Conservation (phyloP, 1,140 invertebrate species). For the Bombus superbus region DNA sequence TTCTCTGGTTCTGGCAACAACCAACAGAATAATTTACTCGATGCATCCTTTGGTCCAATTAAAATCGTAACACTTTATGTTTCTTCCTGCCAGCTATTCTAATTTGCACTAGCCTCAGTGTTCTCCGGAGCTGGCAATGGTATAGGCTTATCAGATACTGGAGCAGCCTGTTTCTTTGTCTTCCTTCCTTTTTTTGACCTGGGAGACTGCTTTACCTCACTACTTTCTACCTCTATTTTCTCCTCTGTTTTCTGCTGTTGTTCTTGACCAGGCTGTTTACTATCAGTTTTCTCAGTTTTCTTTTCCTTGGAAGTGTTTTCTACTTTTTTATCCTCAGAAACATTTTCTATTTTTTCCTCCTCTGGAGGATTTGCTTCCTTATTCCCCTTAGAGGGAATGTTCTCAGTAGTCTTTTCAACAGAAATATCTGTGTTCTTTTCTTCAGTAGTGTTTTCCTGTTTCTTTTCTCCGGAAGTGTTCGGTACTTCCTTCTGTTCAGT, state of each 20-base stretch:
- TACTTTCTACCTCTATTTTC: constrained; percentile 50
- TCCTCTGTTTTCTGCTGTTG: not conserved
- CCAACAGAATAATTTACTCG: not conserved
- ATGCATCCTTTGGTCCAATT: not conserved
- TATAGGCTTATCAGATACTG: constrained; percentile 76
- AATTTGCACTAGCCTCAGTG: constrained; percentile 25
- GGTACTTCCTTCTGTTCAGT: not conserved
- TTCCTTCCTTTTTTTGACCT: constrained; percentile 75
- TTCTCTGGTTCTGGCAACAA: not conserved
- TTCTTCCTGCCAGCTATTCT: not conserved
- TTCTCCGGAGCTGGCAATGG: constrained; percentile 68
- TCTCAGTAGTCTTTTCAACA: not conserved
- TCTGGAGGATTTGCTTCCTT: not conserved
- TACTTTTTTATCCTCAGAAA: not conserved
- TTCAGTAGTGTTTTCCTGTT: not conserved
- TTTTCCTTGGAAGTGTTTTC: constrained; percentile 2
- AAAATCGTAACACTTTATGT: not conserved
- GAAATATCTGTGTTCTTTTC: not conserved
- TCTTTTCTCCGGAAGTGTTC: not conserved
- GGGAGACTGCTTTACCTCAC: constrained; percentile 34
- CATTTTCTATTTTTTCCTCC: not conserved
- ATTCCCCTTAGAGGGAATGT: constrained; percentile 3
- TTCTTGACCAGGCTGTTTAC: not conserved
- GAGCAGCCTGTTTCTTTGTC: constrained; percentile 70
- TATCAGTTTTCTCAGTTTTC: not conserved